Evolutionary conservation across 2,888 invertebrate species (phyloP).

Genomic region (Chaitophorus viminalis): DNA sequence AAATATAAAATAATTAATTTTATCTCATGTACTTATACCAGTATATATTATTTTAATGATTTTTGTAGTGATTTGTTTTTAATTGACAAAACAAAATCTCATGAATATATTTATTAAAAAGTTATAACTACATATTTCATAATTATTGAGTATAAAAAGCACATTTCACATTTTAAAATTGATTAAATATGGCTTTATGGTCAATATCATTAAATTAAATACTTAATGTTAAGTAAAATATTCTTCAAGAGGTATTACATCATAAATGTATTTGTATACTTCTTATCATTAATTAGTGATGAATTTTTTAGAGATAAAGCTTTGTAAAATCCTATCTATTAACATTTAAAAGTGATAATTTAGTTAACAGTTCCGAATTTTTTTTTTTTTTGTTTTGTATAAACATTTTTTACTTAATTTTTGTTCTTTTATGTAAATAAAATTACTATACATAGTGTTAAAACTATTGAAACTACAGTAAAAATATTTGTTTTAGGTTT

Average conservation of each 20-base stretch:
- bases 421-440: conserved; percentile 10
- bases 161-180: background rate
- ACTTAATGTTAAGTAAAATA: background rate
- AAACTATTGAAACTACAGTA: background rate
- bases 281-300: conserved; percentile 12
- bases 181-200: background rate
- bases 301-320: conserved; percentile 6
- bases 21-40: background rate
- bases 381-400: conserved; percentile 26
- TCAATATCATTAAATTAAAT: background rate
- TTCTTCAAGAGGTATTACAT: background rate
- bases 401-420: background rate
- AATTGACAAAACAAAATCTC: background rate
- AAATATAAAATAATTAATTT: background rate
- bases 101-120: background rate
- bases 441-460: conserved; percentile 6
- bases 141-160: background rate
- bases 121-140: background rate
- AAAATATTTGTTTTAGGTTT: background rate
- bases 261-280: background rate
- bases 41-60: background rate
- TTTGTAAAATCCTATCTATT: background rate
- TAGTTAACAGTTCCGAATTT: conserved; percentile 46
- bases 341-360: conserved; percentile 35
- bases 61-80: background rate